These are phyloP conservation scores for Sorex fumeus DNA, from an alignment of 2,113 vertebrate genomes.

Conservation along the genomic window DNA sequence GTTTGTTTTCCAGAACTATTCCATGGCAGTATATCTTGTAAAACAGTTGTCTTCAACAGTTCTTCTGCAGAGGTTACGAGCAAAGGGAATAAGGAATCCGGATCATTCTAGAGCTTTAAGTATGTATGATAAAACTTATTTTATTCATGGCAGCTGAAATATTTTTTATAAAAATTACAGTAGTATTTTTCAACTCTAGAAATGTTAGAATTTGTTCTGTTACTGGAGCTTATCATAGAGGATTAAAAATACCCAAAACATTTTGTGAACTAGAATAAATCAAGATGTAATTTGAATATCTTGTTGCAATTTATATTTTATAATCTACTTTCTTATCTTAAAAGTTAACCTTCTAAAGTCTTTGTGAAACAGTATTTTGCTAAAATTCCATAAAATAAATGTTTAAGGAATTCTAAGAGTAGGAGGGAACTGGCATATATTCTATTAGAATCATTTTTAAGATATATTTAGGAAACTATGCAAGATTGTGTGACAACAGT, in stretches of 20 bases:
- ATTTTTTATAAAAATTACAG: conserved; percentile 64
- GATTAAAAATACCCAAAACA: conserved; percentile 60
- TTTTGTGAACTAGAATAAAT: conserved; percentile 64
- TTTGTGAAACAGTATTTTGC: conserved; percentile 47
- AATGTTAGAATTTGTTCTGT: conserved; percentile 31
- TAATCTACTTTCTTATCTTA: conserved; percentile 65
- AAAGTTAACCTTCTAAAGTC: conserved; percentile 58
- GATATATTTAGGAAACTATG: conserved; percentile 1
- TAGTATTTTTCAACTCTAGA: conserved; percentile 53
- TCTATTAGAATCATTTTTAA: conserved; percentile 59
- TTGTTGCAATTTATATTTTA: conserved; percentile 61
- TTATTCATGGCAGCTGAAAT: conserved; percentile 69
- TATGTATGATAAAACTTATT: conserved; percentile 87
- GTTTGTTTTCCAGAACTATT: conserved; percentile 93
- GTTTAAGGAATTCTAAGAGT: conserved; percentile 58
- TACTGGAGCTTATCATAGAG: conserved; percentile 42
- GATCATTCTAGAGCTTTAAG: conserved; percentile 99
- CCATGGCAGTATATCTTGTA: conserved; percentile 98
- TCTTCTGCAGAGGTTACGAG: conserved; percentile 96
- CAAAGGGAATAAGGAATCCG: conserved; percentile 98
- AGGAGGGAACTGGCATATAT: conserved; percentile 25
- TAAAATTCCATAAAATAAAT: conserved; percentile 53
- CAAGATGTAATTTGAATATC: conserved; percentile 18
- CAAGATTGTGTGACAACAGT: not conserved
- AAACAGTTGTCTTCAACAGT: conserved; percentile 98